Evolutionary conservation across 2,888 invertebrate genomes (phyloP), one percentile per base, ranked within the genome.

Genomic region (Drosophila pseudotakahashii): DNA sequence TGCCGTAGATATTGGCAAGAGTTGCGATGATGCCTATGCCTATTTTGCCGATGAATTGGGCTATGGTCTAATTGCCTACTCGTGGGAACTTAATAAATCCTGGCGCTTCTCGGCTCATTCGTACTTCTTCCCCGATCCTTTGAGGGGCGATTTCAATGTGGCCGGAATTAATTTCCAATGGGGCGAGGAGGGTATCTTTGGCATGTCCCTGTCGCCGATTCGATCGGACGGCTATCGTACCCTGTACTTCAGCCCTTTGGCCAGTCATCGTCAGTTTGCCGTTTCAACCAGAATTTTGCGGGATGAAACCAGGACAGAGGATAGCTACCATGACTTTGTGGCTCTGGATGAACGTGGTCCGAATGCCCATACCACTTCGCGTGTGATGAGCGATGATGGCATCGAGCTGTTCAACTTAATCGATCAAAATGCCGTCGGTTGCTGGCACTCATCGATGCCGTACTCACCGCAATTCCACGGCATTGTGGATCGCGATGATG

Each of bases 141-240:
- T 97, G 4, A 93, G 94, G 14, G 96, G 96, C 7, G 96, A 96
- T 86, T 96, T 95, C 90, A 96, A 95, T 87, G 94, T 96, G 70
- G 96, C 94, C 6, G 96, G 96, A 0, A 92, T 97, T 11, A 96
- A 96, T 90, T 97, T 96, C 93, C 96, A 97, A 90, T 97, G 97
- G 97, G 94, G 94, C 26, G 94, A 95, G 76, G 97, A 96, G 92
- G 96, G 96, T 13, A 95, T 96, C 70, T 97, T 97, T 78, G 97
- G 97, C 1, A 94, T 96, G 91, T 94, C 95, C 0, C 90, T 96
- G 2, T 95, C 96, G 0, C 95, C 96, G 0, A 89, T 93, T 6
- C 94, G 94, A 14, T 82, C 92, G 10, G 95, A 95, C 83, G 96
- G 96, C 16, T 95, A 92, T 87, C 94, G 95, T 79, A 95, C 94